These are phyloP conservation scores for Danio tinwini DNA, from an alignment of 2,797 vertebrate species.

Conservation along the genomic window DNA sequence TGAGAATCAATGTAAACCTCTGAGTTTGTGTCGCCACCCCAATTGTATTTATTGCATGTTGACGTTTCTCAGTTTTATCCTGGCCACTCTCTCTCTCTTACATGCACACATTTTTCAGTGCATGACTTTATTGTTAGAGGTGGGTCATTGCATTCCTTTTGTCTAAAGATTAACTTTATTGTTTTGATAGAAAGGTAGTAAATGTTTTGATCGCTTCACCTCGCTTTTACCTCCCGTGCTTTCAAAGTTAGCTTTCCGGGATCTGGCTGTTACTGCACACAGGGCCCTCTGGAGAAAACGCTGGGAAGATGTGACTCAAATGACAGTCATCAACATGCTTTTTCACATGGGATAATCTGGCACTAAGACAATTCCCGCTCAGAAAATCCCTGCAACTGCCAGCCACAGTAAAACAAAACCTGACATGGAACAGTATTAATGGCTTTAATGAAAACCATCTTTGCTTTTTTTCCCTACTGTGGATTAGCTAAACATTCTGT, in stretches of 20 bases:
- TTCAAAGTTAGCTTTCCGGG: not conserved
- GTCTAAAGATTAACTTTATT: not conserved
- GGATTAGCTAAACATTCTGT: constrained; percentile 48
- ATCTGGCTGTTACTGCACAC: not conserved
- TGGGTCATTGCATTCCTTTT: not conserved
- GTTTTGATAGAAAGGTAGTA: not conserved
- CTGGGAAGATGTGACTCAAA: not conserved
- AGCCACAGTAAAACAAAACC: constrained; percentile 38
- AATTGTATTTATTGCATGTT: no score
- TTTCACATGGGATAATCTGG: not conserved
- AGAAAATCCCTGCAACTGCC: constrained; percentile 38
- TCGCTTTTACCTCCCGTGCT: not conserved
- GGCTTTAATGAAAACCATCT: constrained; percentile 61
- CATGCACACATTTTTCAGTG: not conserved
- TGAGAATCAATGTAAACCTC: not conserved
- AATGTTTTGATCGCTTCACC: not conserved
- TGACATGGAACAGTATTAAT: constrained; percentile 52
- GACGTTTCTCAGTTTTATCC: not conserved
- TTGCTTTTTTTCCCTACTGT: constrained; percentile 29
- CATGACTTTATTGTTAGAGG: not conserved
- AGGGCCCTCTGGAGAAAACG: not conserved
- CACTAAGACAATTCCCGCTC: constrained; percentile 7
- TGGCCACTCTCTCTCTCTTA: no score
- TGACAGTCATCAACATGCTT: not conserved
- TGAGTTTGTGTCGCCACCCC: not conserved